Evolutionary conservation across 2,888 invertebrate genomes (phyloP), one percentile per base, ranked within the genome.

Genomic region (Watsonalla binaria): DNA sequence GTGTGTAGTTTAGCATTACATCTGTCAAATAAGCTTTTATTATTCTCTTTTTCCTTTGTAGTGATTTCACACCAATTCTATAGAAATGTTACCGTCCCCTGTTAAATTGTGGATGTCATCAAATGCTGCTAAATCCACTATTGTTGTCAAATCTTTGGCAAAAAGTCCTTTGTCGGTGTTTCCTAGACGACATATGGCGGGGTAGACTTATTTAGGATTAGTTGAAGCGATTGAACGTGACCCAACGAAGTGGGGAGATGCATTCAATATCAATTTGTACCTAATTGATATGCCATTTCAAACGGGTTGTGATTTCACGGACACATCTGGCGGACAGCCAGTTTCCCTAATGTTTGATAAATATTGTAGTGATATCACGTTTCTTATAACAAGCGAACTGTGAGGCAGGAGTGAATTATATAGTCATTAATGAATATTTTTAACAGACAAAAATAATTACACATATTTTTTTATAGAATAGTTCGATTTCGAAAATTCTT

Each of bases 151-250:
- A 61, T 60, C 63, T 61, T 66, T 68, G 75, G 70, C 67, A 78
- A 80, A 78, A 74, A 74, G 65, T 72, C 66, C 66, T 77, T 82
- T 83, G 80, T 82, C 70, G 69, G 68, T 58, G 54, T 37, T 11
- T 11, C 42, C 67, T 83, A 86, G 86, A 84, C 80, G 84, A 78
- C 89, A 90, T 88, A 87, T 89, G 88, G 86, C 77, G 63, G 63
- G 61, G 65, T 59, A 62, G 62, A 76, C 74, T 79, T 79, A 61
- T 65, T 68, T 66, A 70, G 79, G 89, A 86, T 89, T 89, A 85
- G 66, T 63, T 64, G 69, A 70, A 70, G 65, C 73, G 76, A 86
- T 85, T 76, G 76, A 82, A 80, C 84, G 75, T 74, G 80, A 78
- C 68, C 42, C 42, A 66, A 66, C 49, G 13, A 14, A 39, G 14